These are phyloP conservation scores for Sarcophaga variegata DNA, from an alignment of 2,888 invertebrate genomes.

Conservation along the genomic window DNA sequence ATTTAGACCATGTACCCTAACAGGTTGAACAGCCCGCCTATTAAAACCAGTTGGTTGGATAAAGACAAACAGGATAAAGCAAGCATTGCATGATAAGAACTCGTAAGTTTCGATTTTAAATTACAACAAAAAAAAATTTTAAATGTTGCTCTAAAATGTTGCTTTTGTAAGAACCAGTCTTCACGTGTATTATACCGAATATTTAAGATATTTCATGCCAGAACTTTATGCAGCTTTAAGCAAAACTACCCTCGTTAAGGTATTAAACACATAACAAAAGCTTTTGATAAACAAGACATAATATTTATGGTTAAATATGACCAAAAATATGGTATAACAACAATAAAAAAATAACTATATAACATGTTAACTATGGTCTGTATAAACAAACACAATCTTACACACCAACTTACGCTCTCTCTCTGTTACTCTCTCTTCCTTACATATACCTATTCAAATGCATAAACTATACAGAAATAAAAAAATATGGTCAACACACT, in stretches of 20 bases:
- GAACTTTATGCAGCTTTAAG: background rate
- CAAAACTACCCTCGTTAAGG: background rate
- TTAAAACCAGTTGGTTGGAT: background rate
- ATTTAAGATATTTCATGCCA: background rate
- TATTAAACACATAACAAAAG: background rate
- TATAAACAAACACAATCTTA: constrained; percentile 7
- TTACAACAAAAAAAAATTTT: background rate
- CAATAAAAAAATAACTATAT: background rate
- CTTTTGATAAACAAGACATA: constrained; percentile 31
- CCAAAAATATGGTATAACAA: constrained; percentile 20
- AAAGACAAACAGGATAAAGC: background rate
- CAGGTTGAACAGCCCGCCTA: background rate
- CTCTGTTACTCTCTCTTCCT: background rate
- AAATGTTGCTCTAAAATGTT: too few relatives aligned
- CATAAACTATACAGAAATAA: constrained; percentile 1
- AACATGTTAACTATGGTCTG: constrained; percentile 21
- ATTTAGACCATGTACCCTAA: background rate
- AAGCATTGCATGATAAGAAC: background rate
- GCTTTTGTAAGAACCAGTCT: too few relatives aligned
- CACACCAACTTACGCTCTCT: background rate
- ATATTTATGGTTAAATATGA: constrained; percentile 46
- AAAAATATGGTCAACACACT: constrained; percentile 22
- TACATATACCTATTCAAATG: background rate
- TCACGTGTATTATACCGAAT: background rate
- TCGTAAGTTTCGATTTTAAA: background rate